Evolutionary conservation across 2,113 vertebrate species (phyloP), one percentile per base, ranked within the genome.

Genomic region (Atherinomorus stipes): DNA sequence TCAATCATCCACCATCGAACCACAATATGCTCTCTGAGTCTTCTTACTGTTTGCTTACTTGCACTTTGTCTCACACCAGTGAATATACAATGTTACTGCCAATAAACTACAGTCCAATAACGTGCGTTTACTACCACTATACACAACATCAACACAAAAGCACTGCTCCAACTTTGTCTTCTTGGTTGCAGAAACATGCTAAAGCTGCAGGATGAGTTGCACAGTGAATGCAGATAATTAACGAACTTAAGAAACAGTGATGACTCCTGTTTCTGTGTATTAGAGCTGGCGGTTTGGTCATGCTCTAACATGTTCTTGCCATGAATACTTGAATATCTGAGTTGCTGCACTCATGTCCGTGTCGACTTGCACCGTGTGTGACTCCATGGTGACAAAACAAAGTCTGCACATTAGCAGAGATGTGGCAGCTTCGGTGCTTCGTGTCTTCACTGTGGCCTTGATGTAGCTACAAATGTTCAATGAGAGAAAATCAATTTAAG

Each of bases 1-100:
- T 92, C 72, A 84, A 75, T 91, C 85, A 85, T 80, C 34, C 49
- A 10, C 45, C 66, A 16, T 74, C 69, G 57, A 47, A 70, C 70
- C 53, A 21, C 72, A 42, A 40, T 64, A 28, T 59, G 73, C 59
- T 64, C 80, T 65, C 50, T 61, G 31, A 66, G 44, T 68, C 44
- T 38, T 69, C 26, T 22, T 63, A 18, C 47, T 68, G 42, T 59
- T 53, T 52, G n/a, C 58, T 57, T 59, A 4, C 51, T 79, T 23
- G 4, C 51, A 42, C 63, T 64, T 64, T 60, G 49, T 78, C 56
- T 78, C 65, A 51, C 37, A 57, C 56, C 16, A 49, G 44, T 59
- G 18, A 51, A 70, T 49, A 69, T 51, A 59, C 50, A 11, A 34
- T 53, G 45, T 53, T 49, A n/a, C 25, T 40, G 47, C 42, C 54